Conservation (phyloP, 2,113 vertebrate species). For the Catagonus wagneri region DNA sequence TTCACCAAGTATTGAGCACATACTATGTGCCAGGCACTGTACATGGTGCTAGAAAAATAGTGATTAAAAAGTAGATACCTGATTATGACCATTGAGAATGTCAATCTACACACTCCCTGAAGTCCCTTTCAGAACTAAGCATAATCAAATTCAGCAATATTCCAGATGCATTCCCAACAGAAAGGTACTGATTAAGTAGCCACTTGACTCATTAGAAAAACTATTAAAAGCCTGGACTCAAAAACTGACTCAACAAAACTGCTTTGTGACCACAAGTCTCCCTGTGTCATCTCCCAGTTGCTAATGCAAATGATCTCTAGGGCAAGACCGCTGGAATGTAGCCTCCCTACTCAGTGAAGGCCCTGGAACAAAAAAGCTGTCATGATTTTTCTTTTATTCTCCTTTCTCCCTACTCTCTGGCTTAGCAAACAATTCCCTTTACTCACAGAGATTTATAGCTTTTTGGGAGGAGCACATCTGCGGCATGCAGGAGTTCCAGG, state of each 20-base stretch:
- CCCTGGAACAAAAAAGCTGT: neutral
- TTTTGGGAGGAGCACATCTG: neutral
- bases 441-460: neutral
- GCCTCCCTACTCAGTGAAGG: neutral
- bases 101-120: neutral
- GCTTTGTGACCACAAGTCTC: conserved; percentile 5
- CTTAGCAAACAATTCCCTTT: conserved; percentile 28
- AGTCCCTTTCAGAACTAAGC: neutral
- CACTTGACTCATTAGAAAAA: conserved; percentile 23
- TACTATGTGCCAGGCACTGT: neutral
- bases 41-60: neutral
- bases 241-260: conserved; percentile 38
- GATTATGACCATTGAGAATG: conserved; percentile 23
- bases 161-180: neutral
- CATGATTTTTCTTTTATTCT: neutral
- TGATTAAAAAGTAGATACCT: neutral
- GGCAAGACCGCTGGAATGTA: neutral
- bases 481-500: too few relatives aligned
- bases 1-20: conserved; percentile 3
- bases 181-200: conserved; percentile 18
- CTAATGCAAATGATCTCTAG: conserved; percentile 46
- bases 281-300: neutral
- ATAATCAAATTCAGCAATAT: neutral
- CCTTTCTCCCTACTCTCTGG: conserved; percentile 8
- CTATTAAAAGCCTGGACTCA: neutral